Base-by-base conservation (phyloP, 2,797 vertebrate species). In the Furcifer pardalis region DNA sequence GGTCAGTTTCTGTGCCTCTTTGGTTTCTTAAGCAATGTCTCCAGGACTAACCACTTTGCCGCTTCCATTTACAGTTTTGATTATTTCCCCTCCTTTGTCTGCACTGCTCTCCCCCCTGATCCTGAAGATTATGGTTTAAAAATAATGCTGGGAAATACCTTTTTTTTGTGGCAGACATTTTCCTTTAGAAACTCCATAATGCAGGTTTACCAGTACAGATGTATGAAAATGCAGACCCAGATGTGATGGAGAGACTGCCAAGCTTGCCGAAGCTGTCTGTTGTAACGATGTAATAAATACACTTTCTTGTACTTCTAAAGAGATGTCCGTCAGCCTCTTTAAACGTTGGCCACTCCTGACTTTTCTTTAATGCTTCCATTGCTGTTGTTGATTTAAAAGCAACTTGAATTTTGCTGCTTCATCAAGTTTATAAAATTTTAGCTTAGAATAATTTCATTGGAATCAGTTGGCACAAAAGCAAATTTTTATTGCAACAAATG, bases 211-310 rank as follows among this genome's bases (percentile, higher is more conserved):
- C 88, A 69, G 82, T 73, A 78, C 30, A 81, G 66, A 85, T 87
- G 59, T 78, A 92, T 88, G 92, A 92, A 90, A 89, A 90, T 90
- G 85, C 89, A 88, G 89, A 87, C 79, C 91, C 79, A 83, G 79
- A 87, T 75, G 77, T 86, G 74, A 0, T 79, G 90, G 91, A 91
- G 92, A 90, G 88, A 90, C 90, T 88, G 37, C 65, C 30, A 3
- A 35, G 44, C 82, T 82, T 91, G 79, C 83, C 13, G 87, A 91
- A 91, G 93, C 91, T 92, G 92, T 91, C 42, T 93, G 91, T 90
- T 92, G 88, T 93, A 93, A 92, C 69, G 1, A 83, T 78, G 81
- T 91, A 93, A 93, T 93, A 91, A 94, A 94, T 88, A 94, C 85
- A 83, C 79, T 81, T 59, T 73, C 92, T 93, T 90, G 90, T 93